Percentiles rank a stretch among this genome's conserved stretches.
These are phyloP conservation scores for Hyles vespertilio DNA, from an alignment of 1,140 invertebrate genomes.

Conservation along the genomic window DNA sequence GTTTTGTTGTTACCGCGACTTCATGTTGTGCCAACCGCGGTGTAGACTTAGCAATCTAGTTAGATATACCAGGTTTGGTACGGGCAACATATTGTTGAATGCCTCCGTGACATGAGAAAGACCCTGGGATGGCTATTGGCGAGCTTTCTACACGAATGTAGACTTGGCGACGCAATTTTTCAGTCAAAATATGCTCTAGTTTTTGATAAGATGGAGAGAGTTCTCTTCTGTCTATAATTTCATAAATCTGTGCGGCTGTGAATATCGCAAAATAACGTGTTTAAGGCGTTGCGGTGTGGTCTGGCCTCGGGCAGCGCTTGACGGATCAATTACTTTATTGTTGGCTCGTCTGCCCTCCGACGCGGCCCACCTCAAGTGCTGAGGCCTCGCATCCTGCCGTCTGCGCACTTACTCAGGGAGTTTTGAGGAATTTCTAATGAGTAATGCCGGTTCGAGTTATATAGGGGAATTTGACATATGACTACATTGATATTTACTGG, in stretches of 20 bases:
- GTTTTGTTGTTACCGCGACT: slow-evolving; percentile 26
- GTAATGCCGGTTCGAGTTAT: too few species aligned
- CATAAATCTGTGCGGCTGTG: slow-evolving; percentile 13
- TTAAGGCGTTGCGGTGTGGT: slow-evolving; percentile 35
- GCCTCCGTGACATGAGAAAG: too few species aligned
- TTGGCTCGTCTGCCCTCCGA: slow-evolving; percentile 10
- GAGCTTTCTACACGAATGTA: too few species aligned
- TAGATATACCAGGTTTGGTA: slow-evolving; percentile 3
- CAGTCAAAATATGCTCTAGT: neutral
- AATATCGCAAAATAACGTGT: slow-evolving; percentile 37
- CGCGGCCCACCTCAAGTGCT: neutral
- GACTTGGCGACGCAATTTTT: neutral
- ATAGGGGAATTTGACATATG: too few species aligned
- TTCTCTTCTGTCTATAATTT: slow-evolving; percentile 15
- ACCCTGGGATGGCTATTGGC: too few species aligned
- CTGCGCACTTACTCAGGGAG: neutral
- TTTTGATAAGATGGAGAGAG: too few species aligned
- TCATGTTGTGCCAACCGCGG: slow-evolving; percentile 3
- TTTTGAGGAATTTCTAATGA: too few species aligned
- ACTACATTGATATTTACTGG: too few species aligned
- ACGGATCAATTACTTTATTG: slow-evolving; percentile 59
- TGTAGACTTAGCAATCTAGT: slow-evolving; percentile 5
- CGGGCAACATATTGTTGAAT: too few species aligned
- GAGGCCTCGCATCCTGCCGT: slow-evolving; percentile 3
- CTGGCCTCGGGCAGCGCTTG: slow-evolving; percentile 38